phyloP scores from a whole-genome alignment of 1,140 invertebrate genomes.

The Himalopsyche phryganea region DNA sequence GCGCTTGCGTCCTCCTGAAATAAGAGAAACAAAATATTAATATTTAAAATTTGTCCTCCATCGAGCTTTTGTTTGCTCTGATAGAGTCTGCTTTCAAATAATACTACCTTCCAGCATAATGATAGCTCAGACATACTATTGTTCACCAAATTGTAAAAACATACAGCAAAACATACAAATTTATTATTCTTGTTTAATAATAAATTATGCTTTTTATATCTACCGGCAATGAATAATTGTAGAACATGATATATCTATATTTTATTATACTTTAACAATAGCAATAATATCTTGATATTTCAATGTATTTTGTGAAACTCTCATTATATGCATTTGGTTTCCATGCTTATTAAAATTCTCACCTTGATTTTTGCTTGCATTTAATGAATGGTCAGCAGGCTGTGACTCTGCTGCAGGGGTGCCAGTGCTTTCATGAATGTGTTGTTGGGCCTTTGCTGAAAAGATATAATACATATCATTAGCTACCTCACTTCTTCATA shows the following conservation, averaged over 20 bases:
- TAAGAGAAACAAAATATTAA: neutral
- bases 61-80: too few relatives aligned
- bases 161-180: too few relatives aligned
- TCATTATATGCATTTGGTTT: neutral
- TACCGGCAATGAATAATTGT: neutral
- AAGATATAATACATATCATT: too few relatives aligned
- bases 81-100: too few relatives aligned
- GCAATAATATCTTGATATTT: too few relatives aligned
- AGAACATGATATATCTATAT: neutral
- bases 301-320: too few relatives aligned
- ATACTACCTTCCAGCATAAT: too few relatives aligned
- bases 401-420: conserved; percentile 1
- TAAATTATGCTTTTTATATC: neutral
- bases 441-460: conserved; percentile 18
- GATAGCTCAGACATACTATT: too few relatives aligned
- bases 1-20: conserved; percentile 15
- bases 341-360: neutral
- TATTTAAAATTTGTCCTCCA: neutral
- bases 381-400: conserved; percentile 7
- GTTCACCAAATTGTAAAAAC: too few relatives aligned
- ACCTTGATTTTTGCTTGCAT: conserved; percentile 13
- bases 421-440: conserved; percentile 1
- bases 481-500: too few relatives aligned
- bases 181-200: too few relatives aligned
- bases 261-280: neutral